A percentile compares a stretch with the other conserved stretches of the same genome.
Evolutionary conservation across 1,140 invertebrate species (phyloP).

Genomic region (Dendroctonus valens): DNA sequence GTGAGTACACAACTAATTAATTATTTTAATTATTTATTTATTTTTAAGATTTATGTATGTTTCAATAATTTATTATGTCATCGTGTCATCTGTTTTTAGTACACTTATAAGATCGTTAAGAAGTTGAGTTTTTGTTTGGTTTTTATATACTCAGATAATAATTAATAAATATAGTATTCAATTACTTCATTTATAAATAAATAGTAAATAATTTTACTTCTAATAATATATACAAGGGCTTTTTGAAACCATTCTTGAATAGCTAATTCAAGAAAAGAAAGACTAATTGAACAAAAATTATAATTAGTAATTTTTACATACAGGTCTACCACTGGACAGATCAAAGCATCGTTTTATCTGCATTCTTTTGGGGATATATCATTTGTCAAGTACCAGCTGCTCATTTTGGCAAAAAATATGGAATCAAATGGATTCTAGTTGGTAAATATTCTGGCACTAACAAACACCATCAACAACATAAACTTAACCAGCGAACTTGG

Average conservation of each 20-base stretch:
- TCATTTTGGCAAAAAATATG: conserved; percentile 62
- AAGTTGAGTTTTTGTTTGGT: too few species aligned
- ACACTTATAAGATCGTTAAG: too few species aligned
- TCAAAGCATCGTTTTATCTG: conserved; percentile 58
- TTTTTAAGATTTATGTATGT: too few species aligned
- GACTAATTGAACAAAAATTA: too few species aligned
- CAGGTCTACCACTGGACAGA: conserved; percentile 51
- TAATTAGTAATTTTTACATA: too few species aligned
- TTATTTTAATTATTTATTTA: not conserved
- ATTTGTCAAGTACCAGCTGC: conserved; percentile 64
- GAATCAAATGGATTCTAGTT: conserved; percentile 62
- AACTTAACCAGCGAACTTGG: too few species aligned
- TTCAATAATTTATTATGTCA: too few species aligned
- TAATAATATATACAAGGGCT: too few species aligned
- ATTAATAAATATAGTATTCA: not conserved
- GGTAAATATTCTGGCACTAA: conserved; percentile 38
- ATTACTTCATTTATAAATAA: conserved; percentile 29
- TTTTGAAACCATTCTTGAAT: too few species aligned
- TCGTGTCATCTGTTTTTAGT: not conserved
- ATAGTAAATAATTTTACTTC: not conserved
- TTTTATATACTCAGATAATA: too few species aligned
- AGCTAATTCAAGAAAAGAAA: too few species aligned
- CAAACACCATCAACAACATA: too few species aligned
- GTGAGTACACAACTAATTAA: not conserved
- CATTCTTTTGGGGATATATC: conserved; percentile 67